phyloP scores from a whole-genome alignment of 2,888 invertebrate species.

The Parnassius glacialis region DNA sequence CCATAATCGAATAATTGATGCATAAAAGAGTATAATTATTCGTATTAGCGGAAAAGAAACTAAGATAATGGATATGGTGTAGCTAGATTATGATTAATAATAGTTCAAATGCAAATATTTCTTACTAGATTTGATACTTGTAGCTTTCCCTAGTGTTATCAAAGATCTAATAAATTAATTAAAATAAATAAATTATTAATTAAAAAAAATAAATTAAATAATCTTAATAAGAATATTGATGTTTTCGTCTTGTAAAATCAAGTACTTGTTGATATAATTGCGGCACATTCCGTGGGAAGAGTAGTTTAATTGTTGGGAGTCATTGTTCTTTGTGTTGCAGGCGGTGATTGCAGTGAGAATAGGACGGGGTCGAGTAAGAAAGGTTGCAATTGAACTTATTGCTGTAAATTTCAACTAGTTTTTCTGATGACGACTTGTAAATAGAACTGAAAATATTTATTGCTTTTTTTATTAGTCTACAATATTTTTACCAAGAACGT shows the following conservation, averaged over 20 bases:
- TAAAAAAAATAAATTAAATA: too few relatives aligned
- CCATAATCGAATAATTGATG: too few relatives aligned
- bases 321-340: conserved; percentile 50
- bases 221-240: too few relatives aligned
- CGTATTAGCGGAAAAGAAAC: too few relatives aligned
- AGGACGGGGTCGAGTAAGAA: conserved; percentile 42
- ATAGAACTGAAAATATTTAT: conserved; percentile 21
- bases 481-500: too few relatives aligned
- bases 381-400: conserved; percentile 39
- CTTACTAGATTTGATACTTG: too few relatives aligned
- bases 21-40: too few relatives aligned
- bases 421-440: conserved; percentile 22
- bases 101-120: too few relatives aligned
- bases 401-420: conserved; percentile 33
- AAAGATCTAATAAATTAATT: conserved; percentile 33
- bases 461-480: background rate
- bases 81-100: too few relatives aligned
- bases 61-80: too few relatives aligned
- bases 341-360: conserved; percentile 43
- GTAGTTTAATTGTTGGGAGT: conserved; percentile 54
- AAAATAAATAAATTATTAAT: too few relatives aligned
- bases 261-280: conserved; percentile 57
- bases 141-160: conserved; percentile 2
- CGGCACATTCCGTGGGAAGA: conserved; percentile 50
- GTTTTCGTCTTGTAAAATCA: conserved; percentile 37